Base-by-base conservation (phyloP, 2,113 vertebrate species). In the Morone saxatilis region DNA sequence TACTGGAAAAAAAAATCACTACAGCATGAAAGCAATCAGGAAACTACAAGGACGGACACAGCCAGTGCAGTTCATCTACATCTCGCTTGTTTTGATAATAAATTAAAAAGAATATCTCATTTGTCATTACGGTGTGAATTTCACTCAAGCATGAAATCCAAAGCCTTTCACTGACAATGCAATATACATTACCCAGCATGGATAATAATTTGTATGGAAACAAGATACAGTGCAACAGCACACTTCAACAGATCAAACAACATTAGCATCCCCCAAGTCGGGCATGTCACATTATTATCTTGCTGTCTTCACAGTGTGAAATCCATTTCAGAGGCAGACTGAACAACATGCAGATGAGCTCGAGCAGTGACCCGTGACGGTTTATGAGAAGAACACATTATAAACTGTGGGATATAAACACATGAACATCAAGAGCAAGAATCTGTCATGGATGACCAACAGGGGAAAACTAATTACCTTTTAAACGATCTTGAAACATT, bases 201-300 rank as follows among this genome's bases (percentile, higher is more conserved):
- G 59, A 66, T 43, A 53, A 45, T 81, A 67, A 76, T 90, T 72
- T 82, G 76, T 48, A 84, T 59, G 57, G 67, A 84, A 81, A 90
- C 43, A 48, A 81, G 73, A 69, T 16, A 51, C 56, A 57, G 69
- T 9, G 5, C 56, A 36, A 4, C 7, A 12, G 62, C 48, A 78
- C 81, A 80, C 77, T 76, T 74, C 19, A 70, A 60, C 63, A 82
- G 71, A 85, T 80, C 61, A 80, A 80, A 88, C 41, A 76, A 78
- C 75, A 76, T 80, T 77, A 86, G 78, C 84, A 54, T 73, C 54
- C 57, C 19, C 31, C 57, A 48, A 81, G 73, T 72, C 8, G n/a
- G 57, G 78, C 56, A 25, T 40, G 77, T 87, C 60, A 7, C 59
- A 0, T 80, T 56, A 76, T 79, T 59, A 70, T 76, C 63, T 38